Percentiles rank a stretch among this genome's conserved stretches.
Conservation (phyloP, 2,113 vertebrate genomes). For the Alligator mississippiensis region DNA sequence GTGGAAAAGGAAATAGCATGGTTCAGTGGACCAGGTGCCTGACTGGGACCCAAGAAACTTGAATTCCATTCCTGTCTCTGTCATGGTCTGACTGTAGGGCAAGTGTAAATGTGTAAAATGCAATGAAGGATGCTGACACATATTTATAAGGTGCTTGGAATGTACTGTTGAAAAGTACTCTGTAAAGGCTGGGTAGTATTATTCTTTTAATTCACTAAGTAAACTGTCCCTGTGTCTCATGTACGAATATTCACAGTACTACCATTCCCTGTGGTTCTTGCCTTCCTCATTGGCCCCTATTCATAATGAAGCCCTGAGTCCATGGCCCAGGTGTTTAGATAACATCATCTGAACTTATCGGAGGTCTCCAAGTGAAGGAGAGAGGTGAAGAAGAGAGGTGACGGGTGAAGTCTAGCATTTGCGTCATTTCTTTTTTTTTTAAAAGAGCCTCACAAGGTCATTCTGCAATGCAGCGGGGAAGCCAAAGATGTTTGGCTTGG, state of each 20-base stretch:
- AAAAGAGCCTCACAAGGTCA: background rate
- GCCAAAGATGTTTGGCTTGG: background rate
- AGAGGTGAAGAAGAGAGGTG: background rate
- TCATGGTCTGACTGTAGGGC: background rate
- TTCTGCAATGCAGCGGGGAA: rapidly evolving
- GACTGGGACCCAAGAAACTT: background rate
- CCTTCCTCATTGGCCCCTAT: background rate
- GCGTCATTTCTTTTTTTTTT: background rate
- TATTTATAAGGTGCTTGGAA: background rate
- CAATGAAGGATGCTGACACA: background rate
- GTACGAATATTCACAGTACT: background rate
- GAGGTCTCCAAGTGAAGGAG: rapidly evolving
- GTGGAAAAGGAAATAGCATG: background rate
- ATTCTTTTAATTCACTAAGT: background rate
- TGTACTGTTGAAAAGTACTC: background rate
- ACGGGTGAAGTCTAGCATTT: background rate
- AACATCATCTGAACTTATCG: rapidly evolving
- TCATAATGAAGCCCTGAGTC: background rate
- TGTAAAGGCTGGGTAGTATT: background rate
- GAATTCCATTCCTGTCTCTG: background rate
- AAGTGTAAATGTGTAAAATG: background rate
- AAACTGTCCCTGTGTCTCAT: background rate
- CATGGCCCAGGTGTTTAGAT: background rate
- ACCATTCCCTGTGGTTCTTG: background rate
- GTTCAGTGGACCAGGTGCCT: background rate